Percentiles rank a stretch among this genome's conserved stretches.
Conservation (phyloP, 2,113 vertebrate species). For the Vulpes ferrilata region DNA sequence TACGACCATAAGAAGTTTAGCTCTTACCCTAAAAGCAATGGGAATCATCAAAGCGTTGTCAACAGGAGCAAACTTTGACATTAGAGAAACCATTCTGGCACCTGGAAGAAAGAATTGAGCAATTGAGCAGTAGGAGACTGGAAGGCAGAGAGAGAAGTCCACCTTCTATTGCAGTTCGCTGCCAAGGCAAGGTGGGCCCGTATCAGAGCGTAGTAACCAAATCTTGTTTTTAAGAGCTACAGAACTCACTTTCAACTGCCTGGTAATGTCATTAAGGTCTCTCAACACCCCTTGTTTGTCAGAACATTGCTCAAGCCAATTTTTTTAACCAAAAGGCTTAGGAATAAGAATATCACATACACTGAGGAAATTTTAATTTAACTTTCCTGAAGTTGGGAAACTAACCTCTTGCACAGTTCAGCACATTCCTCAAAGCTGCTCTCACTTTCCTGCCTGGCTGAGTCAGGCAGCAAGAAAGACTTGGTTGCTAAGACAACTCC, state of each 20-base stretch:
- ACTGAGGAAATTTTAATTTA: constrained; percentile 76
- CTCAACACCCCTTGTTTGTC: constrained; percentile 56
- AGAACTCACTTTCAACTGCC: not conserved
- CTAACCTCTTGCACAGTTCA: constrained; percentile 76
- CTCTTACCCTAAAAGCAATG: not conserved
- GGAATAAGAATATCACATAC: constrained; percentile 60
- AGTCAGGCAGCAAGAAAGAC: not conserved
- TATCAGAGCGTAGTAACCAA: rapidly evolving
- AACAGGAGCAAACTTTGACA: not conserved
- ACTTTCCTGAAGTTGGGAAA: constrained; percentile 63
- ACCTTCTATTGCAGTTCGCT: not conserved
- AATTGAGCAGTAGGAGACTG: not conserved
- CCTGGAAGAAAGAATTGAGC: not conserved
- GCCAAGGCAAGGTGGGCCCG: not conserved
- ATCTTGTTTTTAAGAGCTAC: not conserved
- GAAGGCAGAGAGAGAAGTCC: not conserved
- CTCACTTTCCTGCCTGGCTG: constrained; percentile 69
- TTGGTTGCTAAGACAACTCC: constrained; percentile 54
- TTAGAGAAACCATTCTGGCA: not conserved
- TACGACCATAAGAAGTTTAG: not conserved
- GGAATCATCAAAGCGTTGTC: not conserved
- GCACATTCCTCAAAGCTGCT: constrained; percentile 81
- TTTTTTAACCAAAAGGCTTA: constrained; percentile 63
- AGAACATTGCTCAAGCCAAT: constrained; percentile 56
- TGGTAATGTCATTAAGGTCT: constrained; percentile 63